Conservation (phyloP, 2,113 vertebrate genomes). For the Lepidothrix coronata region DNA sequence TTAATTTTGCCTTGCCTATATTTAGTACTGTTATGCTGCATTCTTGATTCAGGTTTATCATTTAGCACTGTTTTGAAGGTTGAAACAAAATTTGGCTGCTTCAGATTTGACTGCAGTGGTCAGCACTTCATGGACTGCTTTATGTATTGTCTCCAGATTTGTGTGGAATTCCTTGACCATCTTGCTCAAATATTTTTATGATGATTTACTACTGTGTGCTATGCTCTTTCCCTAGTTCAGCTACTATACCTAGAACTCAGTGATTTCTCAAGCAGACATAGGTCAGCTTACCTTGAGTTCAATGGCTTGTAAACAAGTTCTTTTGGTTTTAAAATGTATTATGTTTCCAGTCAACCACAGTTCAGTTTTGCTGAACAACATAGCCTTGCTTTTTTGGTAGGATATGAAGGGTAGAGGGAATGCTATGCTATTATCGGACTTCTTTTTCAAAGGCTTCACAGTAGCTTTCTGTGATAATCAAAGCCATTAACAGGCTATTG, state of each 20-base stretch:
- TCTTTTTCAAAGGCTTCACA: background rate
- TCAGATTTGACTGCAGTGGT: background rate
- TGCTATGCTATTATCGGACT: fast-evolving
- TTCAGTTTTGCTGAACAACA: background rate
- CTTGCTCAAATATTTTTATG: background rate
- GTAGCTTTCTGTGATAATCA: background rate
- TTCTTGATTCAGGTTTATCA: background rate
- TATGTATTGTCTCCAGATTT: background rate
- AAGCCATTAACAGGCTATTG: background rate
- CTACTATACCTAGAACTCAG: background rate
- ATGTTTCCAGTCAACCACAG: background rate
- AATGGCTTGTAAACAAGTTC: background rate
- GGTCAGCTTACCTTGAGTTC: background rate
- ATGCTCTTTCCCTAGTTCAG: background rate
- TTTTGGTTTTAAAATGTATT: background rate
- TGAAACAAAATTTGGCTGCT: background rate
- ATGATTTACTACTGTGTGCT: background rate
- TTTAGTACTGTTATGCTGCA: background rate
- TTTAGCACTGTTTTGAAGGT: background rate
- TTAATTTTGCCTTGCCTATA: background rate
- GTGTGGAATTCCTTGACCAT: background rate
- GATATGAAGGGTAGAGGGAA: background rate
- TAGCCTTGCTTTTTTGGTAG: background rate
- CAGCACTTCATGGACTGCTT: background rate
- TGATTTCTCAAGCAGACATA: background rate